These are phyloP conservation scores for Ctenoplectra terminalis DNA, from an alignment of 1,140 invertebrate genomes.

Conservation along the genomic window DNA sequence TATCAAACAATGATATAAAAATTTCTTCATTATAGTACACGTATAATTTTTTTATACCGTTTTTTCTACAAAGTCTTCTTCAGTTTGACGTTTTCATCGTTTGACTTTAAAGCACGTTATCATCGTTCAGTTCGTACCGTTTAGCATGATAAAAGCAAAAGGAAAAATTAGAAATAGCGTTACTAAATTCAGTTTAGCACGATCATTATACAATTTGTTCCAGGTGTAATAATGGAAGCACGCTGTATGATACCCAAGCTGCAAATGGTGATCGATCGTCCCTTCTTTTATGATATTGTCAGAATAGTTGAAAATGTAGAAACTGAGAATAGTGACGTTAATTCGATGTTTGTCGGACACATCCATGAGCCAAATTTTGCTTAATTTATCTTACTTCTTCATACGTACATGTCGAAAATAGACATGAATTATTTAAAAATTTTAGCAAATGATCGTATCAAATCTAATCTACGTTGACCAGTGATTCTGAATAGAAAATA, in stretches of 20 bases:
- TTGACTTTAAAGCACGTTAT: neutral
- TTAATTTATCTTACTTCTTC: neutral
- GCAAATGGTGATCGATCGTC: slow-evolving; percentile 46
- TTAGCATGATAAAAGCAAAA: neutral
- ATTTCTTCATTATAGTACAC: no score
- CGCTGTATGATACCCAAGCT: slow-evolving; percentile 12
- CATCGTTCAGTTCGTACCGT: neutral
- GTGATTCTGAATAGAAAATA: neutral
- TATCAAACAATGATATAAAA: no score
- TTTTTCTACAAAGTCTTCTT: neutral
- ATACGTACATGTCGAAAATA: neutral
- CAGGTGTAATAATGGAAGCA: slow-evolving; percentile 3
- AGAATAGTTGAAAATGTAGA: neutral
- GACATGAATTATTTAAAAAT: neutral
- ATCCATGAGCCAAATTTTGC: slow-evolving; percentile 24
- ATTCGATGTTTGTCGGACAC: slow-evolving; percentile 50
- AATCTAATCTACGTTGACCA: slow-evolving; percentile 14
- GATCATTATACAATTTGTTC: slow-evolving; percentile 39
- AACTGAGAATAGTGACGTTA: neutral
- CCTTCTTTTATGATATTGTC: slow-evolving; percentile 60
- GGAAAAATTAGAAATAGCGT: neutral
- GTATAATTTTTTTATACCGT: neutral
- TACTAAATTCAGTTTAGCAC: neutral
- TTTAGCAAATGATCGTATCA: neutral
- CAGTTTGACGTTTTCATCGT: neutral